Conservation (phyloP, 1,140 invertebrate species). For the Eurosta solidaginis region DNA sequence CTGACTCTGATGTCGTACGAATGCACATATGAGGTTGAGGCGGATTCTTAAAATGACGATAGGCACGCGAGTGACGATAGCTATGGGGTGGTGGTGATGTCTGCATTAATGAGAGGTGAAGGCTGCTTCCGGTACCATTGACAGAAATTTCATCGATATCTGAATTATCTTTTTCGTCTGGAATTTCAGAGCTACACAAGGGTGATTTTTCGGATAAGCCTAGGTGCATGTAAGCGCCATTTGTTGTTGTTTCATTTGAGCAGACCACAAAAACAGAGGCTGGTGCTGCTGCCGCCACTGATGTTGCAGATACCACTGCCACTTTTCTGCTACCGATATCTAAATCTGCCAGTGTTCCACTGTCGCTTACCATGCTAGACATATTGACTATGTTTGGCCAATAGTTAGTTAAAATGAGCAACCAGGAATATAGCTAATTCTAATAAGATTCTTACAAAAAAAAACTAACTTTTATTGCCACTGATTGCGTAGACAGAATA, state of each 20-base stretch:
- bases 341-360: neutral
- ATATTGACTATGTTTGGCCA: neutral
- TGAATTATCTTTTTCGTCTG: neutral
- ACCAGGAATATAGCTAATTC: too few species aligned
- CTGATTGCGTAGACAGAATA: too few species aligned
- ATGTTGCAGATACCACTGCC: neutral
- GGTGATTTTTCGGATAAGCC: neutral
- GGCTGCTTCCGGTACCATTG: neutral
- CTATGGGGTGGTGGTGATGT: constrained; percentile 56
- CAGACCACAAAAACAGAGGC: neutral
- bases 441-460: too few species aligned
- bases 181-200: neutral
- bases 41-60: constrained; percentile 71
- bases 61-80: constrained; percentile 62
- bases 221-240: neutral
- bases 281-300: neutral
- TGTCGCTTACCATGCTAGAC: neutral
- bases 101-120: constrained; percentile 46
- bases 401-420: too few species aligned
- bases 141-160: neutral
- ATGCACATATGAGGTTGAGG: constrained; percentile 78
- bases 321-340: neutral
- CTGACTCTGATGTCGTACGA: constrained; percentile 67
- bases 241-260: neutral
- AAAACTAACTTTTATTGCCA: too few species aligned